Evolutionary conservation across 2,888 invertebrate species (phyloP).

Genomic region (Metacarcinus magister): DNA sequence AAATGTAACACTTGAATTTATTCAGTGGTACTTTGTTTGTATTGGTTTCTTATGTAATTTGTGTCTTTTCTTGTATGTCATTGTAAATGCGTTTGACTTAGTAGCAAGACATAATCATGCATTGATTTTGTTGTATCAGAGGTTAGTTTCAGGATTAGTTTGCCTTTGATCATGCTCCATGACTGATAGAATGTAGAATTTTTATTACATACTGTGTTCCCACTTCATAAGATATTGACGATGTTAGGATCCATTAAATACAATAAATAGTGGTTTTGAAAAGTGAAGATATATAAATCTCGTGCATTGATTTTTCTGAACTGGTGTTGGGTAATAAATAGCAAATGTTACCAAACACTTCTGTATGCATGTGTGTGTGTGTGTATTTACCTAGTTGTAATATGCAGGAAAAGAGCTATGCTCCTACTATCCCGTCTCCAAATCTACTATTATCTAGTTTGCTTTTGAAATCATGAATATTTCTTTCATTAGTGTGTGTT

Average conservation of each 20-base stretch:
- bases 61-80: not conserved
- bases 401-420: too few species aligned
- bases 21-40: not conserved
- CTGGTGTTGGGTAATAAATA: not conserved
- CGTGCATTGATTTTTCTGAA: not conserved
- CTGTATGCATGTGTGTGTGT: too few species aligned
- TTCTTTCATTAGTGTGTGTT: too few species aligned
- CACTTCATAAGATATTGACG: not conserved
- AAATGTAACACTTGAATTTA: not conserved
- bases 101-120: not conserved
- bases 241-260: not conserved
- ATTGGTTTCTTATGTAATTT: not conserved
- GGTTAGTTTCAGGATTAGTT: not conserved
- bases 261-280: not conserved
- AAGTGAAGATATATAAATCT: not conserved
- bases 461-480: too few species aligned
- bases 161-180: not conserved
- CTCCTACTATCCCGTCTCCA: too few species aligned
- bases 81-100: not conserved
- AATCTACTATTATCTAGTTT: too few species aligned
- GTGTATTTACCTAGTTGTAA: too few species aligned
- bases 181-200: not conserved
- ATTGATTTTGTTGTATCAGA: not conserved
- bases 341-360: not conserved
- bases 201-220: not conserved